Evolutionary conservation across 2,888 invertebrate species (phyloP).

Genomic region (Tinea trinotella): DNA sequence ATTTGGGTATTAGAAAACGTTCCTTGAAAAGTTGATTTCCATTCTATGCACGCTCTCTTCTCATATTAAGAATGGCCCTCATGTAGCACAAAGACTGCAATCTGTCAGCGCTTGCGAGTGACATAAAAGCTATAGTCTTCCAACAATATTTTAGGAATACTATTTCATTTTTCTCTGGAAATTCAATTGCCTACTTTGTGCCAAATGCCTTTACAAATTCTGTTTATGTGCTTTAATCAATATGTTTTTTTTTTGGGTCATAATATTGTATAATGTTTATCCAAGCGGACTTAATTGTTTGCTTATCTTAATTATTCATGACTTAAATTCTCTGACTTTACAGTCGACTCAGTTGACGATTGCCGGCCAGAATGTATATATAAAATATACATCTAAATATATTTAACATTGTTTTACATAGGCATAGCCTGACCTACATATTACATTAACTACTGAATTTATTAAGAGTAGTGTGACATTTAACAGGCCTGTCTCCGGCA

Average conservation of each 20-base stretch:
- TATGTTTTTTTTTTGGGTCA: too few relatives aligned
- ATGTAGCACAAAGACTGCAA: conserved; percentile 33
- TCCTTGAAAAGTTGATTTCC: background rate
- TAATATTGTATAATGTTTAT: too few relatives aligned
- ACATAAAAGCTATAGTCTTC: conserved; percentile 28
- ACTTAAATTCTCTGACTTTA: too few relatives aligned
- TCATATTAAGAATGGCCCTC: conserved; percentile 1
- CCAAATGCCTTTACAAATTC: too few relatives aligned
- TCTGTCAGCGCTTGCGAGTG: conserved; percentile 43
- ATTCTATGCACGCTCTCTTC: background rate
- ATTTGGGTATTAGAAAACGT: background rate
- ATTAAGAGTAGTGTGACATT: background rate
- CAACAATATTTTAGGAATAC: conserved; percentile 31
- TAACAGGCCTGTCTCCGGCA: conserved; percentile 90
- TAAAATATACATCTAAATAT: background rate
- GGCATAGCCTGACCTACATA: too few relatives aligned
- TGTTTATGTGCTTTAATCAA: too few relatives aligned
- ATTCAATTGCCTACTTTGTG: too few relatives aligned
- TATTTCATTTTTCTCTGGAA: too few relatives aligned
- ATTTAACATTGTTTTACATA: too few relatives aligned
- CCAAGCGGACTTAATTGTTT: too few relatives aligned
- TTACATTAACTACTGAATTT: background rate
- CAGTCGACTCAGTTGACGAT: too few relatives aligned
- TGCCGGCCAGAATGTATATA: conserved; percentile 18
- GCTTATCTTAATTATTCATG: too few relatives aligned